Evolutionary conservation across 2,113 vertebrate genomes (phyloP).

Genomic region (Zingel zingel): DNA sequence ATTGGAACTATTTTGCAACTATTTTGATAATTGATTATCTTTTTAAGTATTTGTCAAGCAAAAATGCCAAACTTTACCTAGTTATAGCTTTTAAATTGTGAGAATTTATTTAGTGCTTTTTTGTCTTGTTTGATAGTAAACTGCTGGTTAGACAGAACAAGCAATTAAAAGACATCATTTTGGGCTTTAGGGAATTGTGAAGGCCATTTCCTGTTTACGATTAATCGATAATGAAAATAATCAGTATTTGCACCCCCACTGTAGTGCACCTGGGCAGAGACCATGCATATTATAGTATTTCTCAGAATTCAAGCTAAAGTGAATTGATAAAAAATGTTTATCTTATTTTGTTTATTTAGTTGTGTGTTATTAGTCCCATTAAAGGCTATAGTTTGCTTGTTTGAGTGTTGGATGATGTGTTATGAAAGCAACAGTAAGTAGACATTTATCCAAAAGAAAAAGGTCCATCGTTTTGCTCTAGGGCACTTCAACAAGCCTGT

Average conservation of each 20-base stretch:
- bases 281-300: background rate
- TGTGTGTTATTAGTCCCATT: background rate
- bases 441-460: background rate
- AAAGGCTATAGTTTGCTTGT: background rate
- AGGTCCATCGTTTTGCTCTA: slow-evolving; percentile 36
- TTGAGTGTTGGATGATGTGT: slow-evolving; percentile 11
- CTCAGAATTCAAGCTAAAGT: background rate
- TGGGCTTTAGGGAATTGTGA: background rate
- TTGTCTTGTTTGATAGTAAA: background rate
- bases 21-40: no score
- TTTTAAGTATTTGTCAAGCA: no score
- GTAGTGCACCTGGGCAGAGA: background rate
- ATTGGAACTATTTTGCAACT: no score
- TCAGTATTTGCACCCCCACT: background rate
- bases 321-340: background rate
- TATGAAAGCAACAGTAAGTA: slow-evolving; percentile 19
- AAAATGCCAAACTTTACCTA: background rate
- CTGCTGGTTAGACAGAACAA: background rate
- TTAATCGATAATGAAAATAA: background rate
- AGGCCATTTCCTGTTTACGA: no score
- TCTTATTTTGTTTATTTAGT: background rate
- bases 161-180: background rate
- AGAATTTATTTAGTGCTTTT: no score
- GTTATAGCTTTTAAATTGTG: background rate
- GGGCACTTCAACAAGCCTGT: slow-evolving; percentile 13